These are phyloP conservation scores for Stictonetta naevosa DNA, from an alignment of 2,113 vertebrate species.

Conservation along the genomic window DNA sequence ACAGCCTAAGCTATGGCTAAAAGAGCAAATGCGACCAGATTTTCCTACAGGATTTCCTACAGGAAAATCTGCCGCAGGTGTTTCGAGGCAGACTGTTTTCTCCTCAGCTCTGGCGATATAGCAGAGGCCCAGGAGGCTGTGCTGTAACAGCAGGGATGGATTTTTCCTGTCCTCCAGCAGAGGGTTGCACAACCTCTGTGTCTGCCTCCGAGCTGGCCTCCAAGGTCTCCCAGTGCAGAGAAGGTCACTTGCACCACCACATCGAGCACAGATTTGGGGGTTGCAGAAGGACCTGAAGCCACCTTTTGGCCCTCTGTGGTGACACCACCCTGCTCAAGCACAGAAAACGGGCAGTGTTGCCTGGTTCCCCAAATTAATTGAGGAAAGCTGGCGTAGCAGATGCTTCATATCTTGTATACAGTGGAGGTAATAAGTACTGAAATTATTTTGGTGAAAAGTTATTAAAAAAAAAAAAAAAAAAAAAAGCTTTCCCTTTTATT, in stretches of 20 bases:
- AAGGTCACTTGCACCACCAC: not conserved
- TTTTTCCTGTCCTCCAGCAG: not conserved
- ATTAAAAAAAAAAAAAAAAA: not conserved
- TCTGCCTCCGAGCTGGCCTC: not conserved
- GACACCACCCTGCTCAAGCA: not conserved
- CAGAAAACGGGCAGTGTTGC: not conserved
- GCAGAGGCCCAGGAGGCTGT: not conserved
- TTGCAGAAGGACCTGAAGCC: not conserved
- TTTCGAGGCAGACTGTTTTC: not conserved
- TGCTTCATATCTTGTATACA: accelerated
- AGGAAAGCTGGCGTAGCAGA: not conserved
- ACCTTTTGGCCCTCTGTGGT: not conserved
- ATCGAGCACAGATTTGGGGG: not conserved
- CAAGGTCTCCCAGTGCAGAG: not conserved
- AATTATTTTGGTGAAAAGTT: not conserved
- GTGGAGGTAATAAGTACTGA: not conserved
- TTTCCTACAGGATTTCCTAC: not conserved
- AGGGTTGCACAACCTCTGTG: not conserved
- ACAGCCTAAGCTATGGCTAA: not conserved
- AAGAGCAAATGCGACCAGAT: not conserved
- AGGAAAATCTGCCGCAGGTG: not conserved
- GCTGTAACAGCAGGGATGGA: not conserved
- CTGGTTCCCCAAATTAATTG: not conserved
- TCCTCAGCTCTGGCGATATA: not conserved
- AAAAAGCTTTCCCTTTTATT: not conserved